Base-by-base conservation (phyloP, 2,113 vertebrate species). In the Puntigrus tetrazona region DNA sequence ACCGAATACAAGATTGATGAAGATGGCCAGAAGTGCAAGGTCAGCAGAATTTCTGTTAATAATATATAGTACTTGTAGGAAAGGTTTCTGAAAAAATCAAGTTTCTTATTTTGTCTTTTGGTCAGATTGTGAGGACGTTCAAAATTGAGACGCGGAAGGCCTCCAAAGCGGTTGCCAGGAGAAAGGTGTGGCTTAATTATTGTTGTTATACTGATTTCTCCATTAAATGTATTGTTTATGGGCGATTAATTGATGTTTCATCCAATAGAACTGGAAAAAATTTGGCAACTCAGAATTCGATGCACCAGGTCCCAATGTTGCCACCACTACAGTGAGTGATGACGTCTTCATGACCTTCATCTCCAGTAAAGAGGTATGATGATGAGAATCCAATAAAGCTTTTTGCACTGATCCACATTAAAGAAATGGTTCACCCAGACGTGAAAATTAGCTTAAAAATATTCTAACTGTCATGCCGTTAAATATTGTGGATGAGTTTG, bases 291-390 rank as follows among this genome's bases (percentile, higher is more conserved):
- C 97, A 0, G 97, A 98, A 86, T 97, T 93, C 5, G 97, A 99
- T 25, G 91, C 95, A 0, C 94, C 96, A 0, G 97, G 97, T 0
- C 97, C 97, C 0, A 98, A 98, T 7, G 97, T 98, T 84, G 97
- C 97, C 81, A 98, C 97, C 43, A 98, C 97, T 52, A 99, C 97
- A 0, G 97, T 99, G 89, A 98, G 97, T 0, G 97, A 99, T 1
- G 97, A 99, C 0, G 97, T 99, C 50, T 97, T 95, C 86, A 99
- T 99, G 97, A 98, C 96, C 2, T 98, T 98, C 90, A 97, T 98
- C 88, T 98, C 97, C 89, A 99, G 95, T 94, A 98, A 98, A 91
- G 97, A 98, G 96, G 97, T 96, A 65, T 22, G 29, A 34, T n/a
- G 2, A 9, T 67, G 31, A 69, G 20, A 9, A 69, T 1, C 65